phyloP scores from a whole-genome alignment of 2,113 vertebrate genomes.

The Myiozetetes cayanensis region DNA sequence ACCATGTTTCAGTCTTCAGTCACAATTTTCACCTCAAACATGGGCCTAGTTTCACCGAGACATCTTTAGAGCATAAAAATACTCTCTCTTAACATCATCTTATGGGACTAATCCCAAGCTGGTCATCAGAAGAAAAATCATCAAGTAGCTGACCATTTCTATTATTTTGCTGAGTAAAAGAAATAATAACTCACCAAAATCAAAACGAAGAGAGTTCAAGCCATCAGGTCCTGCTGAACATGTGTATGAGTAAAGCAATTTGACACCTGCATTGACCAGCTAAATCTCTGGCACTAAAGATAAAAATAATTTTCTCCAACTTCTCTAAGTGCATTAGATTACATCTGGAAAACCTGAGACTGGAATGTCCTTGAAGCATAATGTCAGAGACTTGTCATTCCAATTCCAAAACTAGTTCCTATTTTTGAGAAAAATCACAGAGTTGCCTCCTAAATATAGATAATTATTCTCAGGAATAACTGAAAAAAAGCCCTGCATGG shows the following conservation, averaged over 20 bases:
- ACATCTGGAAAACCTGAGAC: slow-evolving; percentile 37
- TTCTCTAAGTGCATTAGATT: neutral
- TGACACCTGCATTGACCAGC: neutral
- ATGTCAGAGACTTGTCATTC: neutral
- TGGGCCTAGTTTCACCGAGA: neutral
- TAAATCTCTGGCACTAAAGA: slow-evolving; percentile 16
- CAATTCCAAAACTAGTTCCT: neutral
- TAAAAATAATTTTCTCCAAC: slow-evolving; percentile 40
- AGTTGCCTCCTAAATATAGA: slow-evolving; percentile 8
- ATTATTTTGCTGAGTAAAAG: neutral
- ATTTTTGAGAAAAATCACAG: neutral
- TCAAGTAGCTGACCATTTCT: neutral
- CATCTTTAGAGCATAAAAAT: neutral
- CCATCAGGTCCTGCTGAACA: neutral
- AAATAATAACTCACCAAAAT: neutral
- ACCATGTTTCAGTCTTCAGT: neutral
- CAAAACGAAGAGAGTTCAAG: neutral
- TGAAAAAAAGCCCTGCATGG: neutral
- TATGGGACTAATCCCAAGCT: neutral
- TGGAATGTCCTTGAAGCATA: slow-evolving; percentile 19
- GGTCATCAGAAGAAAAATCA: neutral
- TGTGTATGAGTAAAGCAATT: slow-evolving; percentile 9
- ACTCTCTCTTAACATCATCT: neutral
- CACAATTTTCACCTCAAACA: neutral
- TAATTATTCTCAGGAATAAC: neutral